Base-by-base conservation (phyloP, 2,113 vertebrate species). In the Willisornis vidua region DNA sequence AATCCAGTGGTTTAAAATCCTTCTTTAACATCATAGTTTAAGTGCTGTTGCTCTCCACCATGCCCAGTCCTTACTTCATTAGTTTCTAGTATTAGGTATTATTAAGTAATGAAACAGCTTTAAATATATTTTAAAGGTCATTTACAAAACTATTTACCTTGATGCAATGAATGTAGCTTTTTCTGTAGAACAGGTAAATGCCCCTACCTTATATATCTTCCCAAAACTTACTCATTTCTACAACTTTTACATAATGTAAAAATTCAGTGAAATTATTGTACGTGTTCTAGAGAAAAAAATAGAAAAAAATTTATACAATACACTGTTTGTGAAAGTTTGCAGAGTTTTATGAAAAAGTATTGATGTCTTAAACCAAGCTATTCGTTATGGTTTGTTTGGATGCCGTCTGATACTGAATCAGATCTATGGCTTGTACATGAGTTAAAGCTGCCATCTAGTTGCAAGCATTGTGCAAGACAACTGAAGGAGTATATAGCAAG, bases 371-470 rank as follows among this genome's bases (percentile, higher is more conserved):
- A 68, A 76, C 9, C 6, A 31, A n/a, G 29, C 12, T 17, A 65
- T 43, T 62, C 87, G 39, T 72, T 84, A 58, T 70, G 2, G 81
- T 67, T 85, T 70, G 8, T 37, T 87, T 41, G 35, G 19, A 14
- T 1, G 11, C 24, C 39, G 28, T 31, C 14, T 7, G 48, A 17
- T 31, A 28, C 25, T 37, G 41, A 76, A 59, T 19, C 12, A 75
- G 45, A 41, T 11, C 8, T 0, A 51, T 10, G 58, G 16, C 4
- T 84, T 24, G 52, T 58, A 45, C 3, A 2, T 3, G 57, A 92
- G 39, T 41, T 83, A 84, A 85, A 85, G 14, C 57, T 96, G 95
- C 94, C 94, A 95, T 73, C 94, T 97, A 93, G 88, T 48, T 93
- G 92, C 67, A 85, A 57, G 37, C 19, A 39, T 20, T 10, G 14